Base-by-base conservation (phyloP, 2,113 vertebrate genomes). In the Cheilinus undulatus region DNA sequence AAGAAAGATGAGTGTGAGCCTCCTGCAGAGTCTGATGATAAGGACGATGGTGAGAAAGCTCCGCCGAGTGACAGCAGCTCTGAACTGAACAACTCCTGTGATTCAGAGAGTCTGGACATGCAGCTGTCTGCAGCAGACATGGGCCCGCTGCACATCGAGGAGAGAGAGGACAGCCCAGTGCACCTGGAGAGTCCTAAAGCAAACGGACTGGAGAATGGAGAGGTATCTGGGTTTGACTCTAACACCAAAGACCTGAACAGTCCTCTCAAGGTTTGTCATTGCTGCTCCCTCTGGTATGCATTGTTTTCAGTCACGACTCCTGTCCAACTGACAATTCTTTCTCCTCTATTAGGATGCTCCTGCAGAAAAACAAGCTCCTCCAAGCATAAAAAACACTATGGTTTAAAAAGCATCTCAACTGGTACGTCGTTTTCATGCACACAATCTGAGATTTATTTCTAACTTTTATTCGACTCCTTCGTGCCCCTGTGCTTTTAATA, bases 41-140 rank as follows among this genome's bases (percentile, higher is more conserved):
- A 76, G 17, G 69, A 11, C 69, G 15, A 69, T 0, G 8, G 3
- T 8, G 67, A 67, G 61, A 74, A 65, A 48, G 52, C 43, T 59
- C 34, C 52, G 5, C 38, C 26, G 0, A 91, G 89, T n/a, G 85
- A 86, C 22, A 92, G 84, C 79, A 88, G 89, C 82, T 84, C 81
- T 51, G 87, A 89, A 82, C 73, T 62, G 62, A 83, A 85, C 73
- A 52, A 69, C 67, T 87, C 90, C 9, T 61, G 34, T 28, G 88
- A 91, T 20, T 88, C 88, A 1, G 83, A 69, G 70, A 92, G 91
- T 43, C 36, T 89, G 82, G 91, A 92, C 6, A 71, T 73, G 1
- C 80, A 89, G 70, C 81, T 90, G 46, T 62, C 76, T 15, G 79
- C 75, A 17, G 76, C 27, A 11, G 78, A 68, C 12, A 27, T 62